Percentiles rank a stretch among this genome's conserved stretches.
phyloP scores from a whole-genome alignment of 64 coral and sea anemone genomes.

The Cladopsammia gracilis region DNA sequence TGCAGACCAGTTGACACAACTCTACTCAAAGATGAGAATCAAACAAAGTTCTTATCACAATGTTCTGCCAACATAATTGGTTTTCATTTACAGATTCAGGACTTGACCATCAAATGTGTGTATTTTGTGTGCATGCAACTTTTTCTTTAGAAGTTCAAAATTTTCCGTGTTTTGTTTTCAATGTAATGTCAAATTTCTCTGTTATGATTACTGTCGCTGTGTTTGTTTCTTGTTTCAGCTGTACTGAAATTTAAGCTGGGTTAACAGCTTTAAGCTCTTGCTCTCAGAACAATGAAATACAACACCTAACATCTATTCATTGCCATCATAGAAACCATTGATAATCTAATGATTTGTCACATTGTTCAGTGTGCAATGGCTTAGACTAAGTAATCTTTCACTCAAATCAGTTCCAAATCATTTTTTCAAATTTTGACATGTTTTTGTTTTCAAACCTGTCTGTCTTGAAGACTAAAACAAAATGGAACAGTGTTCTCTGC shows the following conservation, averaged over 20 bases:
- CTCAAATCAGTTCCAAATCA: neutral
- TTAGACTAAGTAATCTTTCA: slow-evolving; percentile 6
- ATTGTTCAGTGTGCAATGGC: slow-evolving; percentile 8
- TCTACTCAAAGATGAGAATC: neutral
- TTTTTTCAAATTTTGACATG: neutral
- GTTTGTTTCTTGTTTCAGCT: slow-evolving; percentile 4
- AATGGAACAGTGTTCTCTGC: no score
- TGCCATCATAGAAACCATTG: neutral
- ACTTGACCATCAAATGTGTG: neutral
- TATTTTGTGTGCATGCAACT: neutral
- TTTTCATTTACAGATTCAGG: neutral
- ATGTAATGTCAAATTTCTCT: neutral
- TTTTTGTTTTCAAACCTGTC: no score
- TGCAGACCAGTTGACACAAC: neutral
- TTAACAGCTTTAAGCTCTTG: neutral
- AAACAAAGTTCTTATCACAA: neutral
- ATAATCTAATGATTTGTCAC: neutral
- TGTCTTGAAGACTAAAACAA: no score
- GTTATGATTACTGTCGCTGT: neutral
- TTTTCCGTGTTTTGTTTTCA: neutral
- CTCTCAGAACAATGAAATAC: neutral
- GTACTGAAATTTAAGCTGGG: neutral
- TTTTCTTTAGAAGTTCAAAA: neutral
- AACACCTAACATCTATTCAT: no score
- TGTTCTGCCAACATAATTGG: no score